These are phyloP conservation scores for Pavo muticus DNA, from an alignment of 2,113 vertebrate genomes.

Conservation along the genomic window DNA sequence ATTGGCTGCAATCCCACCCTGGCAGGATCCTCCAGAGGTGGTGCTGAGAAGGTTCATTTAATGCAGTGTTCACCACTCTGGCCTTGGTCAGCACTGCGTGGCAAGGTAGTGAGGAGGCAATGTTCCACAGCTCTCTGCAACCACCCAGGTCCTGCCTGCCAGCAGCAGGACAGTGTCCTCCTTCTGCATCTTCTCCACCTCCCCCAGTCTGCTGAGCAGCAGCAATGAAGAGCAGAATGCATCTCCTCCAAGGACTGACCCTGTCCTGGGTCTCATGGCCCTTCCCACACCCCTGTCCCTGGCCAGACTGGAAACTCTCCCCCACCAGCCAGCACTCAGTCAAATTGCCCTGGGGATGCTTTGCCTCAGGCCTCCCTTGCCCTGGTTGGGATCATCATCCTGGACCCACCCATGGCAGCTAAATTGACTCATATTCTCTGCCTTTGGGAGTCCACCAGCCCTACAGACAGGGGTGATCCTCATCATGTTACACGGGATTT, in stretches of 20 bases:
- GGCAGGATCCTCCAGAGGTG: not conserved
- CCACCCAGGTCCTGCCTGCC: not conserved
- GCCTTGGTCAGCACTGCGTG: rapidly evolving
- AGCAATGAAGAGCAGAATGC: not conserved
- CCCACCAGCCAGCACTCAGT: too few species aligned
- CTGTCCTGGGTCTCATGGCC: too few species aligned
- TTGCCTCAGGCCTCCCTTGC: too few species aligned
- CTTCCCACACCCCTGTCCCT: too few species aligned
- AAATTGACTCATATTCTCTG: not conserved
- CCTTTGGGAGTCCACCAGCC: not conserved
- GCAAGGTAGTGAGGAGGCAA: not conserved
- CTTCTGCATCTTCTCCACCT: not conserved
- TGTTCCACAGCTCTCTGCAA: not conserved
- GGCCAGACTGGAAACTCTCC: too few species aligned
- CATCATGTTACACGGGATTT: not conserved
- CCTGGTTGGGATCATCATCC: too few species aligned
- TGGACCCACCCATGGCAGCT: not conserved
- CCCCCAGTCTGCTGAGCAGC: not conserved
- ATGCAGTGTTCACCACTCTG: not conserved
- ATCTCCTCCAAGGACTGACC: not conserved
- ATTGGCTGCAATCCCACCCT: rapidly evolving
- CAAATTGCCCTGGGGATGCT: too few species aligned
- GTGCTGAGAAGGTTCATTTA: not conserved
- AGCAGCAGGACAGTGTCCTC: not conserved
- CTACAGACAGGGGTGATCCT: not conserved